phyloP scores from a whole-genome alignment of 2,797 vertebrate species.

The Sylvilagus floridanus region DNA sequence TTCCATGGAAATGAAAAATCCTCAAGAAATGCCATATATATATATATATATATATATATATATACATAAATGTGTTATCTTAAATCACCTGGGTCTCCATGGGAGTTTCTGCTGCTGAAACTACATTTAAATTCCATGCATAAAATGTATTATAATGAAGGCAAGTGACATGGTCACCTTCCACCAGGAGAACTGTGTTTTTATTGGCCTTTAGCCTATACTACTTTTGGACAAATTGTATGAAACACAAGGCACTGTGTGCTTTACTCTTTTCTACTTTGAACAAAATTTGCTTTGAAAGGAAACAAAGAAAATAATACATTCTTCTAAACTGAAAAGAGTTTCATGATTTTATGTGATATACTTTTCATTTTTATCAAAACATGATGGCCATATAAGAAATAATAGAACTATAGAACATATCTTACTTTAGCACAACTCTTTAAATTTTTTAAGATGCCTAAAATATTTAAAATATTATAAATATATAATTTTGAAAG shows the following conservation, averaged over 20 bases:
- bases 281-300: not conserved
- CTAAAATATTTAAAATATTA: slow-evolving; percentile 16
- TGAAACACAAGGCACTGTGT: not conserved
- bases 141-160: slow-evolving; percentile 16
- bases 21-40: not conserved
- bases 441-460: not conserved
- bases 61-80: not conserved
- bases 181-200: not conserved
- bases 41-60: too few relatives aligned
- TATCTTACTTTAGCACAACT: not conserved
- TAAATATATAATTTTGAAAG: not conserved
- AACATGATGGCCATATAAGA: not conserved
- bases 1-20: not conserved
- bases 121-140: slow-evolving; percentile 48
- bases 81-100: not conserved
- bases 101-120: slow-evolving; percentile 46
- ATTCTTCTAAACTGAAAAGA: not conserved
- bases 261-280: not conserved
- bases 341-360: not conserved
- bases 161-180: not conserved
- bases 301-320: not conserved
- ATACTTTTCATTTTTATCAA: slow-evolving; percentile 8
- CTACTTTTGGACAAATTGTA: not conserved
- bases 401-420: not conserved
- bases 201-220: not conserved